These are phyloP conservation scores for Dimorphilus gyrociliatus DNA, from an alignment of 2,888 invertebrate genomes.

Conservation along the genomic window DNA sequence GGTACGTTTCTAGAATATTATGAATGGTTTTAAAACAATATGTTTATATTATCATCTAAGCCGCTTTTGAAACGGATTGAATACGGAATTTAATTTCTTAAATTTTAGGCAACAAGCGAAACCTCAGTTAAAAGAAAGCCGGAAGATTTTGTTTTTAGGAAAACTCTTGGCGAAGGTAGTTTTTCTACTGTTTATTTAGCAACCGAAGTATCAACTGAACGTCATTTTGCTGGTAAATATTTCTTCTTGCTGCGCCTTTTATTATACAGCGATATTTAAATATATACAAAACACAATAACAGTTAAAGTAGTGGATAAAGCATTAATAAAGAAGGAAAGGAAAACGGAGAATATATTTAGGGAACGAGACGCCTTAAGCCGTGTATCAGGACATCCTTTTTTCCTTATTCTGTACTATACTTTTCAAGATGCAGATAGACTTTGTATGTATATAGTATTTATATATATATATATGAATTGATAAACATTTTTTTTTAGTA, in stretches of 20 bases:
- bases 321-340: conserved; percentile 75
- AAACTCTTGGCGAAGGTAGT: conserved; percentile 88
- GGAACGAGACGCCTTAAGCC: conserved; percentile 80
- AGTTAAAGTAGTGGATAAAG: conserved; percentile 96
- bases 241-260: conserved; percentile 1
- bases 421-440: conserved; percentile 77
- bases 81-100: no score
- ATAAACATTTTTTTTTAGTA: neutral
- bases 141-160: conserved; percentile 83
- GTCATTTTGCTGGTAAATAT: conserved; percentile 1
- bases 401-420: conserved; percentile 87
- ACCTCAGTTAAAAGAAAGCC: conserved; percentile 53
- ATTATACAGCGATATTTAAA: neutral
- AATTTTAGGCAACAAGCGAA: no score
- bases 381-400: conserved; percentile 57
- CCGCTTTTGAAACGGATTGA: no score
- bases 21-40: no score
- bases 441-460: conserved; percentile 46
- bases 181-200: conserved; percentile 61
- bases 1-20: no score
- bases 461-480: neutral
- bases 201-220: neutral
- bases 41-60: no score
- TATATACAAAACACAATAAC: conserved; percentile 31
- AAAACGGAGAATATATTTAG: conserved; percentile 80